Base-by-base conservation (phyloP, 2,888 invertebrate genomes). In the Lepidochrysops patricia region DNA sequence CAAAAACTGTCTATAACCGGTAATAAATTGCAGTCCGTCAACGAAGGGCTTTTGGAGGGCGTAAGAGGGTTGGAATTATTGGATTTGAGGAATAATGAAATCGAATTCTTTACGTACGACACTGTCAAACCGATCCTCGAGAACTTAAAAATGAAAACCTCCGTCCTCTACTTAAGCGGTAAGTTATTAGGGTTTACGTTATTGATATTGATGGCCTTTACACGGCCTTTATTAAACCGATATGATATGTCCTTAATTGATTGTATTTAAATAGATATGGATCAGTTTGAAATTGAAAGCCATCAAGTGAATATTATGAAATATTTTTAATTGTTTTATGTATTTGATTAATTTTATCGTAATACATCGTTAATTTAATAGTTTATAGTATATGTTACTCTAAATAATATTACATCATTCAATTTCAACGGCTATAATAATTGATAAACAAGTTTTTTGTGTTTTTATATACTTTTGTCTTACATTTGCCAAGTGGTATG, bases 21-120 rank as follows among this genome's bases (percentile, higher is more conserved):
- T 69, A 96, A 96, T 89, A 92, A 92, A 75, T 90, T 96, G 70
- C 92, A 92, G 69, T 90, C 90, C 64, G 90, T 96, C 71, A 93
- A 94, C 70, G 92, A 93, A 58, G 93, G 93, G 58, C 91, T 95
- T 63, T 91, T 96, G 68, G 91, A 92, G 70, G 94, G 93, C 57
- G 93, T 94, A n/a, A 91, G 93, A 57, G 92, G 92, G 50, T 90
- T 96, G 64, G 91, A 93, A 72, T 92, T 93, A 77, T 90, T 96
- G 75, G 95, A 96, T 85, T 89, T 96, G 70, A 92, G 95, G 74
- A 92, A 93, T 75, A 96, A 96, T 84, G 90, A 91, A 67, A 90
- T 96, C 72, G 93, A 93, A 81, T 93, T 94, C 64, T 90, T 96
- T 73, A 93, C 93, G 62, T 92, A 92, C 79, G 93, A 94, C 72